Percentiles rank a stretch among this genome's conserved stretches.
These are phyloP conservation scores for Cataglyphis rosenhaueri DNA, from an alignment of 2,888 invertebrate genomes.

Conservation along the genomic window DNA sequence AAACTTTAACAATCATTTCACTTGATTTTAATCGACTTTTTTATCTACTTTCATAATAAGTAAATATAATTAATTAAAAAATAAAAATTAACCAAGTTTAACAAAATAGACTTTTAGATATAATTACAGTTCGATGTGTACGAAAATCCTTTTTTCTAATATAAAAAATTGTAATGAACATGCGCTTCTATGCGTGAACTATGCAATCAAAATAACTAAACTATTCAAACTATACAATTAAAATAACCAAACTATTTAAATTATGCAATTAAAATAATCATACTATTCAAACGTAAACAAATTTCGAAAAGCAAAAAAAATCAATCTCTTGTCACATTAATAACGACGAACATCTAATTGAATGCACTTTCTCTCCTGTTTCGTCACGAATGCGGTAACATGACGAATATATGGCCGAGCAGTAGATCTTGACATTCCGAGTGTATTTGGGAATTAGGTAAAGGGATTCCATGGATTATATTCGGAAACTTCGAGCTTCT, in stretches of 20 bases:
- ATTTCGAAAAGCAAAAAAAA: background rate
- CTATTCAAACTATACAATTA: background rate
- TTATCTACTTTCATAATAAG: background rate
- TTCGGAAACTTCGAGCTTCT: slow-evolving; percentile 55
- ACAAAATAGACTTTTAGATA: background rate
- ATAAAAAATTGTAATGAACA: background rate
- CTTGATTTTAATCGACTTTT: background rate
- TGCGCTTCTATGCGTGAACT: background rate
- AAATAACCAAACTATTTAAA: background rate
- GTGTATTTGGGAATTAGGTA: slow-evolving; percentile 57
- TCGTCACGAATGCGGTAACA: slow-evolving; percentile 40
- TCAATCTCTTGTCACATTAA: background rate
- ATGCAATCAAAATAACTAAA: background rate
- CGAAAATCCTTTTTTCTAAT: background rate
- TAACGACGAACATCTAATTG: background rate
- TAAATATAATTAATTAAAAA: background rate
- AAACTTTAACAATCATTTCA: background rate
- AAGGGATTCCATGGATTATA: slow-evolving; percentile 61
- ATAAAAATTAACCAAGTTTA: background rate
- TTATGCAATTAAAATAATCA: background rate
- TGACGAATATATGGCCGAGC: slow-evolving; percentile 12
- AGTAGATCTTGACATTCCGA: slow-evolving; percentile 47
- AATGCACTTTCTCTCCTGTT: slow-evolving; percentile 25
- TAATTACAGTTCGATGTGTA: background rate
- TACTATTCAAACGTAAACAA: background rate